Conservation (phyloP, 2,113 vertebrate species). For the Chrysochloris asiatica region DNA sequence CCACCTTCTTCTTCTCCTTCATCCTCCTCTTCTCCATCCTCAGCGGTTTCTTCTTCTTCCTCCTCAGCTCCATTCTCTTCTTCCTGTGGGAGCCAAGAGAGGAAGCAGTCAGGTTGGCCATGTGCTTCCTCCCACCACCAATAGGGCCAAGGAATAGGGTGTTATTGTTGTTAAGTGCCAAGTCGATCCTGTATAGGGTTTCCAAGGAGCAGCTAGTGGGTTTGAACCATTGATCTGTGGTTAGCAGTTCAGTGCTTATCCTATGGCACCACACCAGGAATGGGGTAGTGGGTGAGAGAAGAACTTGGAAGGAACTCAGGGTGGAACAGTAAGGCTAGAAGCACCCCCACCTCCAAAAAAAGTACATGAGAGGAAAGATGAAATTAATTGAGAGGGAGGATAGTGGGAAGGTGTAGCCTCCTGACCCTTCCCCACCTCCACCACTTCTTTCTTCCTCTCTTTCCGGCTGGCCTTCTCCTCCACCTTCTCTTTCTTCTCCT, state of each 20-base stretch:
- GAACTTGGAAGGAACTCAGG: not conserved
- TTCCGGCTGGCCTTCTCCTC: conserved; percentile 85
- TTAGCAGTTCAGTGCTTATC: too few species aligned
- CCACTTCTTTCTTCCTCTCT: conserved; percentile 86
- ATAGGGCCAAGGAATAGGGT: not conserved
- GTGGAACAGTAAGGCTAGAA: not conserved
- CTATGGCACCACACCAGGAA: too few species aligned
- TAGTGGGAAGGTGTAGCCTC: not conserved
- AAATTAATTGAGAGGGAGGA: too few species aligned
- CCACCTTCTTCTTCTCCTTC: conserved; percentile 87
- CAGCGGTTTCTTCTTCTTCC: conserved; percentile 84
- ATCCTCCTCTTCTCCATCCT: conserved; percentile 87
- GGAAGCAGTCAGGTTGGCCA: not conserved
- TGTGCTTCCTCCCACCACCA: not conserved
- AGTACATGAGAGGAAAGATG: not conserved
- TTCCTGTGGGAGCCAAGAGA: conserved; percentile 76
- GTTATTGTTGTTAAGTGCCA: too few species aligned
- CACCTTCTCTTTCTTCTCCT: conserved; percentile 87
- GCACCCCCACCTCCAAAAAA: not conserved
- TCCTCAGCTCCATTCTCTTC: conserved; percentile 88
- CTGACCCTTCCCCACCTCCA: conserved; percentile 78
- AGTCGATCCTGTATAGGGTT: too few species aligned
- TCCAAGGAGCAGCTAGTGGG: too few species aligned
- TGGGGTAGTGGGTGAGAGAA: not conserved
- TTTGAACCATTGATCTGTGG: too few species aligned